Evolutionary conservation across 2,797 vertebrate genomes (phyloP).

Genomic region (Cephalopachus bancanus): DNA sequence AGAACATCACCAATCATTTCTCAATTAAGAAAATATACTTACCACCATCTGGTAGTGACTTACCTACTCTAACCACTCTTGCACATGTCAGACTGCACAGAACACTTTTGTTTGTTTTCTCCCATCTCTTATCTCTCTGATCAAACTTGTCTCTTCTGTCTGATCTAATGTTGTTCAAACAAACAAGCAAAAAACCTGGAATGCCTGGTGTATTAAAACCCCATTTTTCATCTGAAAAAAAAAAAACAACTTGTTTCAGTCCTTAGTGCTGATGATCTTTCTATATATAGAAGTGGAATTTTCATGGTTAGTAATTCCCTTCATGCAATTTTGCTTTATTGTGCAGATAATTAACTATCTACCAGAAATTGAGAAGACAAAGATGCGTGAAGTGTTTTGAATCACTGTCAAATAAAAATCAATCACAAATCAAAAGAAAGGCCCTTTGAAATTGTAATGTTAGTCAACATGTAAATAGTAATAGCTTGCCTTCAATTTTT

Average conservation of each 20-base stretch:
- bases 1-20: slow-evolving; percentile 38
- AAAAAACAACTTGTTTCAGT: neutral
- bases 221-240: slow-evolving; percentile 12
- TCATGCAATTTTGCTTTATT: neutral
- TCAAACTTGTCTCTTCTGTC: neutral
- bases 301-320: neutral
- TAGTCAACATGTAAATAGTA: slow-evolving; percentile 45
- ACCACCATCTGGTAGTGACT: slow-evolving; percentile 37
- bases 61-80: slow-evolving; percentile 15
- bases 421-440: slow-evolving; percentile 43
- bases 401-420: slow-evolving; percentile 46
- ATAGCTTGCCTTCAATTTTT: neutral
- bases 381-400: slow-evolving; percentile 9
- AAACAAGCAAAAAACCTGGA: neutral
- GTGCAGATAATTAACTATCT: slow-evolving; percentile 61
- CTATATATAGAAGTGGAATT: slow-evolving; percentile 52
- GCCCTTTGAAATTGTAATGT: slow-evolving; percentile 21
- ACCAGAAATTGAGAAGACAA: slow-evolving; percentile 1
- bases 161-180: slow-evolving; percentile 34
- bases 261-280: neutral
- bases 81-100: neutral
- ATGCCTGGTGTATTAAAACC: neutral
- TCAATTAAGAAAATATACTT: slow-evolving; percentile 41
- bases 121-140: neutral
- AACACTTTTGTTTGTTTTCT: neutral